Conservation (phyloP, 37 sponge, comb jelly and placozoan genomes). For the Spongilla lacustris region DNA sequence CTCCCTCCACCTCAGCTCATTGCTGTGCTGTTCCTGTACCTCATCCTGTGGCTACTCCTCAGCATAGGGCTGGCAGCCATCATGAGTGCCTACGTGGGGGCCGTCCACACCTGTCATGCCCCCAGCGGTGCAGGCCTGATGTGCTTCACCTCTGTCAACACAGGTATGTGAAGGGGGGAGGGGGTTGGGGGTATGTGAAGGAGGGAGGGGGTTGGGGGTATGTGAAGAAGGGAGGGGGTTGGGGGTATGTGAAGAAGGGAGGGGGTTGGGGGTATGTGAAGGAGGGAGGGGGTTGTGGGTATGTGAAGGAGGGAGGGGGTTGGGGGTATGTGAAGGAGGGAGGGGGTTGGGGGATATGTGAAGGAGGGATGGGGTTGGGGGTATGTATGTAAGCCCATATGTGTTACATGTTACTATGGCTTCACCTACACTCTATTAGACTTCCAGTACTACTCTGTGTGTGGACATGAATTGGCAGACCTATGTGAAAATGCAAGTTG, state of each 20-base stretch:
- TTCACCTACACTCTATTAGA: not conserved
- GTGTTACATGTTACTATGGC: not conserved
- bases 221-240: not conserved
- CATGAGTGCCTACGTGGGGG: conserved; percentile 38
- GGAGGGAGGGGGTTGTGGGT: not conserved
- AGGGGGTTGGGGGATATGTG: not conserved
- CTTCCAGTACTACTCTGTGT: conserved; percentile 31
- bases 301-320: not conserved
- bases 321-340: not conserved
- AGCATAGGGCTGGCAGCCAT: conserved; percentile 32
- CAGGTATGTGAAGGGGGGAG: not conserved
- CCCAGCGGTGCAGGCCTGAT: not conserved
- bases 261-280: not conserved
- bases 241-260: not conserved
- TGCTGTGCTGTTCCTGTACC: conserved; percentile 13
- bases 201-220: not conserved
- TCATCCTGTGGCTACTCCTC: conserved; percentile 51
- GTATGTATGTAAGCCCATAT: not conserved
- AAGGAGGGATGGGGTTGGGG: not conserved
- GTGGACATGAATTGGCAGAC: conserved; percentile 24
- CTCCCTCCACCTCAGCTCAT: conserved; percentile 27
- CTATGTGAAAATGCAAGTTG: conserved; percentile 48
- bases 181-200: not conserved
- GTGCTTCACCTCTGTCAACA: conserved; percentile 41
- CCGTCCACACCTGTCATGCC: conserved; percentile 7